Percentiles rank a stretch among this genome's conserved stretches.
Conservation (phyloP, 37 sponge, comb jelly and placozoan genomes). For the Bolinopsis microptera region DNA sequence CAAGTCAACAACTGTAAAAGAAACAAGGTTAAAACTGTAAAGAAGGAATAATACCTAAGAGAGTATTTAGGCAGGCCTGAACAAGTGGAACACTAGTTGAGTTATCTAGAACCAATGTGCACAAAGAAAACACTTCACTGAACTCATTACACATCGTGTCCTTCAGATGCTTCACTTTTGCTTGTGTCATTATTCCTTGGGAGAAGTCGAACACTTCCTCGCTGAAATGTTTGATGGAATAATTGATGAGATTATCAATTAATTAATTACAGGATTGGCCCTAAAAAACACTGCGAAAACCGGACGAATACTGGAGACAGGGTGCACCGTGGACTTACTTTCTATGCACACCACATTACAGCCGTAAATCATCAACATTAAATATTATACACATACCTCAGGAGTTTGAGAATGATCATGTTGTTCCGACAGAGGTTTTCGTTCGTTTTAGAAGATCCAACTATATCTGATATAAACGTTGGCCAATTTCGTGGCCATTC, state of each 20-base stretch:
- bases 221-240: constrained; percentile 67
- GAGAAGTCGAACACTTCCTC: constrained; percentile 99
- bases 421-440: constrained; percentile 96
- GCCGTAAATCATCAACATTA: neutral
- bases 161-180: constrained; percentile 93
- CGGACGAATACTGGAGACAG: no score
- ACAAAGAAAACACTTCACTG: constrained; percentile 88
- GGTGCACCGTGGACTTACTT: no score
- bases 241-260: no score
- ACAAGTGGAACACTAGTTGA: constrained; percentile 47
- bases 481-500: constrained; percentile 99
- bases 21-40: no score
- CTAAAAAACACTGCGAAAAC: no score
- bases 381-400: constrained; percentile 71
- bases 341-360: no score
- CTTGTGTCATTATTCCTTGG: constrained; percentile 95
- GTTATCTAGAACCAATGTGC: constrained; percentile 84
- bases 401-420: constrained; percentile 90
- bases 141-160: constrained; percentile 98
- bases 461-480: constrained; percentile 89
- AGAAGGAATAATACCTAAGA: no score
- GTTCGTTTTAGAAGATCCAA: constrained; percentile 90
- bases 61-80: constrained; percentile 22
- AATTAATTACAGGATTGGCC: no score
- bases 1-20: no score